phyloP scores from a whole-genome alignment of 2,888 invertebrate species.

The Apodemia mormo region DNA sequence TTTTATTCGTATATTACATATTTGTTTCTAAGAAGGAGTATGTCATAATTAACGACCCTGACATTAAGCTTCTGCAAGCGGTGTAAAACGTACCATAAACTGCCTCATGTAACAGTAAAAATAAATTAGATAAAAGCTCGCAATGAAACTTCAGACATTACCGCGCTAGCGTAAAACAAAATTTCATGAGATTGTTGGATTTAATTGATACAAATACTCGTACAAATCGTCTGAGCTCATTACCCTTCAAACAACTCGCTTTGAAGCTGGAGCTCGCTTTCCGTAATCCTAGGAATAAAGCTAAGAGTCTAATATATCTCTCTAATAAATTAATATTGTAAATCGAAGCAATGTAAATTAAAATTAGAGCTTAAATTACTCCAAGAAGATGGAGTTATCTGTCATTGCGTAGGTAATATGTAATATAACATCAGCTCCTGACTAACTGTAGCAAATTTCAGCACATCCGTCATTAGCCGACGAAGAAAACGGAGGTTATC shows the following conservation, averaged over 20 bases:
- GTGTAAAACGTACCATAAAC: slow-evolving; percentile 70
- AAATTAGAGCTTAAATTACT: background rate
- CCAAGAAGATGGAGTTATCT: no score
- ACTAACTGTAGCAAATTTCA: no score
- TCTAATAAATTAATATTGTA: slow-evolving; percentile 1
- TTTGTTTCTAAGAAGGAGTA: background rate
- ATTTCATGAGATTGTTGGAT: slow-evolving; percentile 66
- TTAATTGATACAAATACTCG: slow-evolving; percentile 72
- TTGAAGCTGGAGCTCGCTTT: slow-evolving; percentile 20
- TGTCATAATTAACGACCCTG: slow-evolving; percentile 40
- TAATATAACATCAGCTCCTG: no score
- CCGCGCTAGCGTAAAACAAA: slow-evolving; percentile 62
- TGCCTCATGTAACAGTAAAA: slow-evolving; percentile 74
- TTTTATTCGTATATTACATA: no score
- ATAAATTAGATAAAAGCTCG: slow-evolving; percentile 78
- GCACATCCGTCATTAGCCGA: no score
- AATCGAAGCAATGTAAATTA: background rate
- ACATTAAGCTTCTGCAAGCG: slow-evolving; percentile 57
- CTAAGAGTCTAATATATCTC: slow-evolving; percentile 5
- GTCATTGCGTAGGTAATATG: no score
- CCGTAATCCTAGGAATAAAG: slow-evolving; percentile 14
- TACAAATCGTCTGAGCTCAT: slow-evolving; percentile 42
- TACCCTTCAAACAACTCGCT: slow-evolving; percentile 37
- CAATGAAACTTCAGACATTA: slow-evolving; percentile 76
- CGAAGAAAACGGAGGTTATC: no score